These are phyloP conservation scores for Drosophila repletoides DNA, from an alignment of 1,140 invertebrate species.

Conservation along the genomic window DNA sequence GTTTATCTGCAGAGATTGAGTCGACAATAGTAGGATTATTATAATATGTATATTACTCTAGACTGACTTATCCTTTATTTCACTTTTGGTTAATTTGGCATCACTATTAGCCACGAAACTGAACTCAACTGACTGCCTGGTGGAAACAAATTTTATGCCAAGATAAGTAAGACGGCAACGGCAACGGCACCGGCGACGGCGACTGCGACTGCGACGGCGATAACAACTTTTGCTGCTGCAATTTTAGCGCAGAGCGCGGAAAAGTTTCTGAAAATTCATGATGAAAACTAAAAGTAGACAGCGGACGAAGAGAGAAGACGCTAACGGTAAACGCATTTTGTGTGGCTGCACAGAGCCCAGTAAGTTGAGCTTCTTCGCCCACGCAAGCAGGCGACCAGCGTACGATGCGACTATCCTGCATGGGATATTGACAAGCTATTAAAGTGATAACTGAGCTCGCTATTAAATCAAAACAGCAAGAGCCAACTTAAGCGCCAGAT, in stretches of 20 bases:
- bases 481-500: conserved; percentile 13
- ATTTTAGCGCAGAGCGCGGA: conserved; percentile 47
- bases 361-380: too few species aligned
- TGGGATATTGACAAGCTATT: conserved; percentile 73
- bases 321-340: conserved; percentile 31
- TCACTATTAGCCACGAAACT: background rate
- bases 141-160: conserved; percentile 79
- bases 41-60: too few species aligned
- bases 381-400: conserved; percentile 26
- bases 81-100: too few species aligned
- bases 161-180: conserved; percentile 64
- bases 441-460: conserved; percentile 61
- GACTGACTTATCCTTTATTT: too few species aligned
- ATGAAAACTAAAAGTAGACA: conserved; percentile 76
- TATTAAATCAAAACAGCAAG: conserved; percentile 61
- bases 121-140: conserved; percentile 32
- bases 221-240: conserved; percentile 58
- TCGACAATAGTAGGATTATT: too few species aligned
- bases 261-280: conserved; percentile 73
- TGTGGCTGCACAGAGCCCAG: conserved; percentile 18
- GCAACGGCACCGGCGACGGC: conserved; percentile 19
- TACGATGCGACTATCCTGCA: conserved; percentile 3
- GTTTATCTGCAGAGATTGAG: too few species aligned
- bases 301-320: conserved; percentile 23
- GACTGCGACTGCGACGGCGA: conserved; percentile 43